phyloP scores from a whole-genome alignment of 2,888 invertebrate species.

The Oxycera nigricornis region DNA sequence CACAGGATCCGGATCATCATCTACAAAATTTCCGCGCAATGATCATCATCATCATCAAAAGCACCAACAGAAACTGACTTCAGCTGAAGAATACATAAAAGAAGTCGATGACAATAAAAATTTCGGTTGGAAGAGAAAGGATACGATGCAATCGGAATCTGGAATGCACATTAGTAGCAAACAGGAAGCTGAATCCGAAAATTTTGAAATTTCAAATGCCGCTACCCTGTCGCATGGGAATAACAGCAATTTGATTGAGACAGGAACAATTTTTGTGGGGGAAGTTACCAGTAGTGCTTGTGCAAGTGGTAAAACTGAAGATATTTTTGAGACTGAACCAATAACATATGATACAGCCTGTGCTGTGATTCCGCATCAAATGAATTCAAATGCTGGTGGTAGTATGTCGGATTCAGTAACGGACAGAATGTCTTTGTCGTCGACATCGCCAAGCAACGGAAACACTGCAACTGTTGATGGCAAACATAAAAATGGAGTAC shows the following conservation, averaged over 20 bases:
- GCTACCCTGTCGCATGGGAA: neutral
- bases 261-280: neutral
- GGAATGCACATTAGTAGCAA: neutral
- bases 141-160: neutral
- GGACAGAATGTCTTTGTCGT: neutral
- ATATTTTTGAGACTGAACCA: neutral
- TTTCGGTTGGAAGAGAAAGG: neutral
- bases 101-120: constrained; percentile 10
- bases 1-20: constrained; percentile 12
- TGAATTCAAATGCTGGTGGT: neutral
- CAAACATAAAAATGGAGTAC: constrained; percentile 42
- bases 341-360: constrained; percentile 38
- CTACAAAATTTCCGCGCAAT: constrained; percentile 4
- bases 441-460: neutral
- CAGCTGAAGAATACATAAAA: too few species aligned
- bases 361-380: constrained; percentile 30
- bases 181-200: constrained; percentile 34
- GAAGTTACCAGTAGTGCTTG: neutral
- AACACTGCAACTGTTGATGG: neutral
- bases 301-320: neutral
- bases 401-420: constrained; percentile 17
- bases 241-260: neutral
- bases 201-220: constrained; percentile 14
- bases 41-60: neutral
- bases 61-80: too few species aligned